phyloP scores from a whole-genome alignment of 1,140 invertebrate genomes.

The Globodera ellingtonae region DNA sequence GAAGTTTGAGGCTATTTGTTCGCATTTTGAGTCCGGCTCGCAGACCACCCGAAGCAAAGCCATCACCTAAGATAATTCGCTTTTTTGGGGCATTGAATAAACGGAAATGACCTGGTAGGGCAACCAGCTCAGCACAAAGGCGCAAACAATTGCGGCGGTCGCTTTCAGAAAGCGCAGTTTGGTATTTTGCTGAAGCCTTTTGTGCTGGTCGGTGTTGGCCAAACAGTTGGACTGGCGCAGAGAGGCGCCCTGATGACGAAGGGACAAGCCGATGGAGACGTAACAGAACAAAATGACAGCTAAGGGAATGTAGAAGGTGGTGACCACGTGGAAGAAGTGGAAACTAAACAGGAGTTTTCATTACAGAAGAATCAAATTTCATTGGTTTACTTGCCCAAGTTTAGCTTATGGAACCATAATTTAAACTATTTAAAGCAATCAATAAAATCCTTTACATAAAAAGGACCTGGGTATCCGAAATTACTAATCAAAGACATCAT shows the following conservation, averaged over 20 bases:
- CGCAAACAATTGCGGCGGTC: constrained; percentile 53
- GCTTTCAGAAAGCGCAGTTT: constrained; percentile 53
- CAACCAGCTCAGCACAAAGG: constrained; percentile 59
- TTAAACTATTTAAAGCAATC: too few relatives aligned
- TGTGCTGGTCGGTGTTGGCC: constrained; percentile 39
- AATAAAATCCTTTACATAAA: too few relatives aligned
- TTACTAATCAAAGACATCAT: too few relatives aligned
- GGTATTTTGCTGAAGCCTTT: constrained; percentile 33
- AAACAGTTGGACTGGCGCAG: constrained; percentile 41
- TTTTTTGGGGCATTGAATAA: constrained; percentile 10
- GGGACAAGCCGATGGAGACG: constrained; percentile 49
- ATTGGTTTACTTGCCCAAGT: constrained; percentile 4
- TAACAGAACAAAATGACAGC: constrained; percentile 54
- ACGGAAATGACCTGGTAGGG: constrained; percentile 53
- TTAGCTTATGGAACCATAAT: too few relatives aligned
- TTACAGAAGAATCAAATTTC: neutral
- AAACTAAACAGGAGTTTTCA: constrained; percentile 37
- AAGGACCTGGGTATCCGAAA: too few relatives aligned
- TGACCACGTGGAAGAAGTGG: constrained; percentile 57
- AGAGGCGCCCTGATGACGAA: constrained; percentile 49
- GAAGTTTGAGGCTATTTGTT: constrained; percentile 44
- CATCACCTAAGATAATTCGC: constrained; percentile 36
- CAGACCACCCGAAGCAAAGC: constrained; percentile 55
- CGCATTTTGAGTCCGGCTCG: constrained; percentile 41
- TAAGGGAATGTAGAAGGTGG: constrained; percentile 56